Percentiles rank a stretch among this genome's conserved stretches.
Evolutionary conservation across 2,888 invertebrate species (phyloP).

Genomic region (Cheilosia soror): DNA sequence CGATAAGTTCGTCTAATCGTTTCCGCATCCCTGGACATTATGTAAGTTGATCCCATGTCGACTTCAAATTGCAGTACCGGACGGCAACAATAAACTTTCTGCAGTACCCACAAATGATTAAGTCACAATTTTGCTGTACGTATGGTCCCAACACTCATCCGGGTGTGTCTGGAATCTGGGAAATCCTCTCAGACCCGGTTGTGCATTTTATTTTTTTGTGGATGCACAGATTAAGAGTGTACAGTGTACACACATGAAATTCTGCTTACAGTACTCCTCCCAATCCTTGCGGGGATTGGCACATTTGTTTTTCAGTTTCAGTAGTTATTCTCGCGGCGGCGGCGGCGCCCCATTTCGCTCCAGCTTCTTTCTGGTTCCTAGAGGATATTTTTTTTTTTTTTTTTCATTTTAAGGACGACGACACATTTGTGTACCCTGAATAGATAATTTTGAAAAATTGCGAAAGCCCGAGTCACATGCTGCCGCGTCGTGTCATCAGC

Average conservation of each 20-base stretch:
- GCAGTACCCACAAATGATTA: conserved; percentile 50
- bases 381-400: conserved; percentile 15
- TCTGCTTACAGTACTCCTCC: background rate
- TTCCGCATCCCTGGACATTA: conserved; percentile 7
- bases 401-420: conserved; percentile 45
- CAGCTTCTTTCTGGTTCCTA: conserved; percentile 17
- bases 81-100: conserved; percentile 37
- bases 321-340: background rate
- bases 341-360: conserved; percentile 21
- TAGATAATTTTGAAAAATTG: conserved; percentile 70
- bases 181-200: conserved; percentile 24
- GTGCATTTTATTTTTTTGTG: background rate
- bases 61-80: background rate
- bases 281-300: conserved; percentile 9
- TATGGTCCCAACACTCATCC: conserved; percentile 27
- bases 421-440: conserved; percentile 64
- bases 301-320: conserved; percentile 27
- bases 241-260: conserved; percentile 7
- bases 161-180: conserved; percentile 34
- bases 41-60: background rate
- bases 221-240: background rate
- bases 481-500: conserved; percentile 16
- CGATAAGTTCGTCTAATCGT: conserved; percentile 8
- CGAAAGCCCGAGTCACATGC: conserved; percentile 59
- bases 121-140: conserved; percentile 42